Conservation (phyloP, 2,797 vertebrate genomes). For the Sorex maritimensis region DNA sequence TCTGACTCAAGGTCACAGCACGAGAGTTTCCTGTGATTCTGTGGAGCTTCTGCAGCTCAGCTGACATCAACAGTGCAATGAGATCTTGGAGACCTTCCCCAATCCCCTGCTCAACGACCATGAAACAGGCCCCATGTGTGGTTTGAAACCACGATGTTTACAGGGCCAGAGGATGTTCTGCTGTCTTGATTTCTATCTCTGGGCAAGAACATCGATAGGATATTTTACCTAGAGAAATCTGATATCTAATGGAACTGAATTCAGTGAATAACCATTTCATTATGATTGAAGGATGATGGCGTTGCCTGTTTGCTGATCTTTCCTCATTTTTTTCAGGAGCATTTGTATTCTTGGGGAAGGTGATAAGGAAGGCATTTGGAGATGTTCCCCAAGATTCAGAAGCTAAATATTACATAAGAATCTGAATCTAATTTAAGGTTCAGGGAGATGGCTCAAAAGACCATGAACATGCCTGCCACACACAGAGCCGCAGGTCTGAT, state of each 20-base stretch:
- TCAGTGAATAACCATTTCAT: background rate
- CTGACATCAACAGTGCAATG: background rate
- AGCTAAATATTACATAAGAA: slow-evolving; percentile 22
- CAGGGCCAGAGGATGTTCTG: background rate
- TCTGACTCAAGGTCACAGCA: slow-evolving; percentile 29
- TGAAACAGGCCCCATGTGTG: too few species aligned
- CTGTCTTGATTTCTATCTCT: background rate
- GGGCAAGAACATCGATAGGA: background rate
- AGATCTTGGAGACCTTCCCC: background rate
- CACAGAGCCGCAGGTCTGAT: too few species aligned
- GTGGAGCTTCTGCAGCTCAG: background rate
- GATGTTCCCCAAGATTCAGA: background rate
- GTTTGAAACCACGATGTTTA: background rate
- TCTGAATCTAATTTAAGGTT: background rate
- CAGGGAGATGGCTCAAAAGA: too few species aligned
- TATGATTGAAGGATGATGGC: background rate
- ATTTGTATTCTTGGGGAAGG: slow-evolving; percentile 7
- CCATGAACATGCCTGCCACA: too few species aligned
- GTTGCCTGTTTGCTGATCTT: background rate
- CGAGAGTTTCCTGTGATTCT: background rate
- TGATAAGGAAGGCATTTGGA: background rate
- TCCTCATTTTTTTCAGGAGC: background rate
- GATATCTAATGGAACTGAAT: slow-evolving; percentile 12
- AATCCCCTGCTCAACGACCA: background rate
- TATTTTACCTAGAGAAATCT: background rate